Percentiles rank a stretch among this genome's conserved stretches.
Evolutionary conservation across 30 jellyfish, hydroid and myxozoan genomes (phyloP).

Genomic region (Cassiopea xamachana): DNA sequence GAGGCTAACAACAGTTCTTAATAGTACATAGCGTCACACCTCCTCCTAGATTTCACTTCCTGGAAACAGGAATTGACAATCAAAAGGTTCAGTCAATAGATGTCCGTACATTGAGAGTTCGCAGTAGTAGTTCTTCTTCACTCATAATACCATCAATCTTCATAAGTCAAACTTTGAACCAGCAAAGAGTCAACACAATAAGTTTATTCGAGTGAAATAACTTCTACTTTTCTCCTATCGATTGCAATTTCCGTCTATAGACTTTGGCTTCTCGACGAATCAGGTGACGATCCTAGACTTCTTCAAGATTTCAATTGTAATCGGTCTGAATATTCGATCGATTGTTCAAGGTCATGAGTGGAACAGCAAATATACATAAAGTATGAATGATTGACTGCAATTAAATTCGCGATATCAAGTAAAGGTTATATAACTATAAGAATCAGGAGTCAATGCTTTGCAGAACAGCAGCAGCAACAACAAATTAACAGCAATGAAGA

Average conservation of each 20-base stretch:
- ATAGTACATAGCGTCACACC: slow-evolving; percentile 7
- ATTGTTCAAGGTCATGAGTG: neutral
- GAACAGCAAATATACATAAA: neutral
- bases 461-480: neutral
- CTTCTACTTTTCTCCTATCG: neutral
- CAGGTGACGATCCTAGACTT: slow-evolving; percentile 20
- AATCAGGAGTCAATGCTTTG: slow-evolving; percentile 1
- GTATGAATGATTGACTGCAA: neutral
- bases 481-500: neutral
- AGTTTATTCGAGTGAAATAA: neutral
- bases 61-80: slow-evolving; percentile 4
- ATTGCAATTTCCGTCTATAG: neutral
- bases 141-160: neutral
- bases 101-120: neutral
- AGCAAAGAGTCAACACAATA: slow-evolving; percentile 1
- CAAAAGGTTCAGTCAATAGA: neutral
- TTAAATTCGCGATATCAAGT: neutral
- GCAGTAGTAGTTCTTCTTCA: neutral
- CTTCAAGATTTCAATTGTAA: neutral
- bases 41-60: slow-evolving; percentile 21
- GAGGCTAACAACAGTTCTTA: neutral
- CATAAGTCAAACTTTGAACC: slow-evolving; percentile 10
- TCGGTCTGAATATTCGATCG: neutral
- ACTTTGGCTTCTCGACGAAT: neutral
- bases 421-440: neutral